Percentiles rank a stretch among this genome's conserved stretches.
Conservation (phyloP, 2,888 invertebrate genomes). For the Leptopterna dolabrata region DNA sequence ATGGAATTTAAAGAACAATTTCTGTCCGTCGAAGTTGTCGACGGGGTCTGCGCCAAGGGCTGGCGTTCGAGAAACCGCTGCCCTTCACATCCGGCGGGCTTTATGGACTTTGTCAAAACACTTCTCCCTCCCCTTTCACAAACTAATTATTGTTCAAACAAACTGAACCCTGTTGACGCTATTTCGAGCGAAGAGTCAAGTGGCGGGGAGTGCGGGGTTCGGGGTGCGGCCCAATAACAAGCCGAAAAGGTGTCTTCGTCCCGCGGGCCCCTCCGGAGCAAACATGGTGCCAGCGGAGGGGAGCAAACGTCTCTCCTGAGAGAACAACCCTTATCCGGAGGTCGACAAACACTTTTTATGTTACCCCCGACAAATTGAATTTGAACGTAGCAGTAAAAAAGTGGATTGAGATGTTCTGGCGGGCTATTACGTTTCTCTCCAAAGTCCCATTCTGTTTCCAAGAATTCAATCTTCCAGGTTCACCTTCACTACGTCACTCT, state of each 20-base stretch:
- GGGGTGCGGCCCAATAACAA: not conserved
- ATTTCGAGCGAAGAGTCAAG: not conserved
- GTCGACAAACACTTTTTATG: constrained; percentile 21
- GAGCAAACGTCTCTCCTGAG: not conserved
- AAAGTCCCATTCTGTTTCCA: not conserved
- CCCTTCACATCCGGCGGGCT: not conserved
- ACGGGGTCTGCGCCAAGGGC: no score
- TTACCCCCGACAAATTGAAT: constrained; percentile 9
- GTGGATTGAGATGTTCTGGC: not conserved
- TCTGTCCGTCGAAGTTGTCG: no score
- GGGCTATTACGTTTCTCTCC: not conserved
- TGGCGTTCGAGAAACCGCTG: not conserved
- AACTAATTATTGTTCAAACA: constrained; percentile 33
- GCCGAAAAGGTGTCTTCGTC: not conserved
- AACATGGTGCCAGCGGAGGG: not conserved
- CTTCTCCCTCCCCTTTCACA: not conserved
- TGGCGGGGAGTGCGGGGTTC: not conserved
- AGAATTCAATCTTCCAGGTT: not conserved
- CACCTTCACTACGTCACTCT: no score
- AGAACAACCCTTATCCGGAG: constrained; percentile 1
- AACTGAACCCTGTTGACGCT: not conserved
- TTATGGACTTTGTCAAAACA: constrained; percentile 12
- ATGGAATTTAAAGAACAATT: no score
- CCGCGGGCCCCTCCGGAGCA: not conserved
- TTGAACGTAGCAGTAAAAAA: constrained; percentile 2